These are phyloP conservation scores for Chloroceryle amazona DNA, from an alignment of 2,797 vertebrate genomes.

Conservation along the genomic window DNA sequence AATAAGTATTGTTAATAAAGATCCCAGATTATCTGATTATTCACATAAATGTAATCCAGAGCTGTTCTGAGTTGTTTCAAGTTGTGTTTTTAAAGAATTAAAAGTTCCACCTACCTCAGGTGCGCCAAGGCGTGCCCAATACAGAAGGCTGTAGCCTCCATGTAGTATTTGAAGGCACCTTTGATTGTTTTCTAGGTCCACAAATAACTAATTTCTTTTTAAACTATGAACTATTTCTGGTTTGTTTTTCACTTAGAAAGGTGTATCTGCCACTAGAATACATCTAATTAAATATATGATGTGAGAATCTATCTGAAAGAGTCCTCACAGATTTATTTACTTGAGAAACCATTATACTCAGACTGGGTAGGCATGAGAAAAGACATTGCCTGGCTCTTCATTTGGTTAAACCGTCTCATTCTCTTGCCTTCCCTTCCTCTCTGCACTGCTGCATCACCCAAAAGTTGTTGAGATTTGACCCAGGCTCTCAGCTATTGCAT, in stretches of 20 bases:
- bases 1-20: neutral
- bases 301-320: neutral
- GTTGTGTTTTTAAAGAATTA: neutral
- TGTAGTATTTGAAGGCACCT: neutral
- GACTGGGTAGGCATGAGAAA: neutral
- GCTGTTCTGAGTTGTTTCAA: neutral
- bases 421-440: neutral
- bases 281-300: neutral
- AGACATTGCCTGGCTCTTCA: neutral
- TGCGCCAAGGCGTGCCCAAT: neutral
- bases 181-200: neutral
- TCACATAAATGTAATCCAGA: neutral
- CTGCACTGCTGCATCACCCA: accelerated
- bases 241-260: neutral
- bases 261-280: neutral
- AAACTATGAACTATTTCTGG: neutral
- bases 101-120: neutral
- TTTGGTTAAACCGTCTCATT: neutral
- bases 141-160: neutral
- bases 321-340: neutral
- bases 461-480: neutral
- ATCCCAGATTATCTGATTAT: neutral
- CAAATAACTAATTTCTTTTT: neutral
- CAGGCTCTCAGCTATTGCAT: neutral
- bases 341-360: neutral